Conservation (phyloP, 2,888 invertebrate genomes). For the Encarsia formosa region DNA sequence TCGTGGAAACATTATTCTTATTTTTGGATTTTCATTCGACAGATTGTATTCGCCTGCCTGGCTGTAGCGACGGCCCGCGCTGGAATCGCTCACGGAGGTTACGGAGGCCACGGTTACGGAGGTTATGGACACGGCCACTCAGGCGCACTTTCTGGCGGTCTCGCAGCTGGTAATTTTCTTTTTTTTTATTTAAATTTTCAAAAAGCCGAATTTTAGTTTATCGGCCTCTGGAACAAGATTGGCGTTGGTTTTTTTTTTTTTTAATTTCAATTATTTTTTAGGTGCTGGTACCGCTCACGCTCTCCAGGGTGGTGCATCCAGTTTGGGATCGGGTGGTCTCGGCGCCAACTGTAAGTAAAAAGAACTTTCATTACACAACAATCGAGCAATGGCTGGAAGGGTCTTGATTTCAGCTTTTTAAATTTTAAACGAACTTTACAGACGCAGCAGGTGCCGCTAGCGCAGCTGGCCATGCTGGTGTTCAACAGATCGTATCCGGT, state of each 20-base stretch:
- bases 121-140: constrained; percentile 43
- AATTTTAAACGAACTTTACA: no score
- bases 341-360: constrained; percentile 51
- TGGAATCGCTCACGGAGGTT: constrained; percentile 47
- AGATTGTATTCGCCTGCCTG: constrained; percentile 51
- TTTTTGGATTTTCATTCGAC: constrained; percentile 4
- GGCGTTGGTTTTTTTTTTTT: no score
- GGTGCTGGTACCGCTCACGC: constrained; percentile 47
- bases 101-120: constrained; percentile 33
- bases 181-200: no score
- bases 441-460: constrained; percentile 49
- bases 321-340: constrained; percentile 49
- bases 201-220: no score
- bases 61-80: constrained; percentile 50
- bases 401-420: no score
- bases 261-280: no score
- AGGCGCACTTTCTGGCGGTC: constrained; percentile 48
- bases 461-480: constrained; percentile 49
- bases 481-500: constrained; percentile 50
- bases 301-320: constrained; percentile 49
- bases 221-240: no score
- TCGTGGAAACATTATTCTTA: neutral
- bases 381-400: no score
- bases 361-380: no score
- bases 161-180: constrained; percentile 49